Conservation (phyloP, 1,140 invertebrate genomes). For the Arctopsyche grandis region DNA sequence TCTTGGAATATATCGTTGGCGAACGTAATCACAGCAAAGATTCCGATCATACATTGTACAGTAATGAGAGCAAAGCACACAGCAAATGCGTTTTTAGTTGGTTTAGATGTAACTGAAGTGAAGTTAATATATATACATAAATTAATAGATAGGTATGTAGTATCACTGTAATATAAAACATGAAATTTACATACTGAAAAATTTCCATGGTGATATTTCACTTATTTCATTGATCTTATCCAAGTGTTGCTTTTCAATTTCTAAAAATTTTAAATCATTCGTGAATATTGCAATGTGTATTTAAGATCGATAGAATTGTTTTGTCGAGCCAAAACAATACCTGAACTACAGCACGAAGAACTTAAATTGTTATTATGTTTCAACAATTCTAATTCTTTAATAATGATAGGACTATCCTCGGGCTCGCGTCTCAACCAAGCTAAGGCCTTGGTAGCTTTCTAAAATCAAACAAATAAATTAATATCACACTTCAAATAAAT, state of each 20-base stretch:
- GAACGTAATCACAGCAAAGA: conserved; percentile 27
- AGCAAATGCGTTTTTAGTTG: conserved; percentile 13
- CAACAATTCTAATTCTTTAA: background rate
- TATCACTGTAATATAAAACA: no score
- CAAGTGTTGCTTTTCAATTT: no score
- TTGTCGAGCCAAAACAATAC: background rate
- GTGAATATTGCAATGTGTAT: background rate
- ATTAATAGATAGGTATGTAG: no score
- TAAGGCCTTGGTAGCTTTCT: conserved; percentile 46
- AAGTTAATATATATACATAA: background rate
- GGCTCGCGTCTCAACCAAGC: conserved; percentile 39
- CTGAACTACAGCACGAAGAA: background rate
- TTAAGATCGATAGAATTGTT: background rate
- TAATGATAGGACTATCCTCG: background rate
- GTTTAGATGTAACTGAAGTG: conserved; percentile 14
- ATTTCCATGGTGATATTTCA: conserved; percentile 3
- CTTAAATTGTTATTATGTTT: conserved; percentile 21
- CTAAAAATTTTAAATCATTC: background rate
- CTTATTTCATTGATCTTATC: background rate
- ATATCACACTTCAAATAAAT: background rate
- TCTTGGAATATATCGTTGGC: conserved; percentile 23
- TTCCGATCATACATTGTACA: conserved; percentile 20
- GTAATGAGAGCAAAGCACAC: conserved; percentile 12
- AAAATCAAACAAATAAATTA: background rate
- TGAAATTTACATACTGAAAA: background rate